Conservation (phyloP, 1,140 invertebrate genomes). For the Drosophila biarmipes region DNA sequence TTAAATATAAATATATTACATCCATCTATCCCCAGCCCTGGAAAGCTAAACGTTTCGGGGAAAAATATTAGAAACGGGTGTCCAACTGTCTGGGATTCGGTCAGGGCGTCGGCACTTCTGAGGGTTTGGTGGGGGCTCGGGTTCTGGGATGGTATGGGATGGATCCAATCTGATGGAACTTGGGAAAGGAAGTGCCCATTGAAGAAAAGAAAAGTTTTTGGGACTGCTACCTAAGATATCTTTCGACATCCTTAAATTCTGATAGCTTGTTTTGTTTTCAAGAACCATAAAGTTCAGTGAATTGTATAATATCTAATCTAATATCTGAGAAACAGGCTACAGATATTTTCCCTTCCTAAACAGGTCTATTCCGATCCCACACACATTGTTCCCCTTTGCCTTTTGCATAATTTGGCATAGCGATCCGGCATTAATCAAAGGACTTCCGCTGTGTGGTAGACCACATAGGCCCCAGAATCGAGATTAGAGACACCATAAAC, state of each 20-base stretch:
- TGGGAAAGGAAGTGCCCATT: background rate
- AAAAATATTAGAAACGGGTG: slow-evolving; percentile 54
- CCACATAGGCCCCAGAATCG: slow-evolving; percentile 6
- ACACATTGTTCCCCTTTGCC: background rate
- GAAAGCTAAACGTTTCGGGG: slow-evolving; percentile 31
- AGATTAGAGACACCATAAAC: slow-evolving; percentile 16
- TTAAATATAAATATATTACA: slow-evolving; percentile 69
- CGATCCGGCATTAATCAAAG: slow-evolving; percentile 32
- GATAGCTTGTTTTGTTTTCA: no score
- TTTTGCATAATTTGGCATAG: slow-evolving; percentile 62
- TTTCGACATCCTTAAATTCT: background rate
- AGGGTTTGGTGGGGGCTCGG: slow-evolving; percentile 1
- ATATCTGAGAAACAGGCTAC: background rate
- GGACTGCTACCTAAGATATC: no score
- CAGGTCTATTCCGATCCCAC: background rate
- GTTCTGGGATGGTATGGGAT: background rate
- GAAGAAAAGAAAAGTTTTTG: background rate
- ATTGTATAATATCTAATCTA: background rate
- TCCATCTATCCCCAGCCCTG: slow-evolving; percentile 5
- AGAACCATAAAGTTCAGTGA: background rate
- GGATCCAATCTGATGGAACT: background rate
- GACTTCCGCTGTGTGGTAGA: slow-evolving; percentile 59
- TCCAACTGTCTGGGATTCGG: slow-evolving; percentile 43
- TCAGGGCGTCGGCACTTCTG: slow-evolving; percentile 20
- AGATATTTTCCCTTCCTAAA: background rate